A percentile compares a stretch with the other conserved stretches of the same genome.
Evolutionary conservation across 2,113 vertebrate species (phyloP).

Genomic region (Electrona antarctica): DNA sequence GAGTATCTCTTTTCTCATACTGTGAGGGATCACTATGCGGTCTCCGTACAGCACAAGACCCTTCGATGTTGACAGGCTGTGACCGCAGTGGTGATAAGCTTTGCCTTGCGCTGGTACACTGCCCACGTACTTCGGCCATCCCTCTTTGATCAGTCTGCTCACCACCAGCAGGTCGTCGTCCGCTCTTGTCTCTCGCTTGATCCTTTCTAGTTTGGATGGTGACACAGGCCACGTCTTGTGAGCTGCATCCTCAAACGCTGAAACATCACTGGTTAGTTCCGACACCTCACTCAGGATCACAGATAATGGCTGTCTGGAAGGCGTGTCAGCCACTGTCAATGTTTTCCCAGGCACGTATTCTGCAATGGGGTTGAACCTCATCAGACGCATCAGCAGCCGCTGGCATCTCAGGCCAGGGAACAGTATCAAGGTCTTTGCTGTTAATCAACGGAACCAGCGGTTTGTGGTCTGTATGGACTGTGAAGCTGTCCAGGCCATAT

Average conservation of each 20-base stretch:
- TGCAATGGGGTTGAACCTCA: conserved; percentile 17
- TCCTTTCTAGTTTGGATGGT: conserved; percentile 7
- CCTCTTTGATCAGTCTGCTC: not conserved
- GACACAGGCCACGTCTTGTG: not conserved
- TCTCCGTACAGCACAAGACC: not conserved
- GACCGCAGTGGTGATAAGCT: not conserved
- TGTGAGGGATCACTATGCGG: not conserved
- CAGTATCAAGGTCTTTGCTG: conserved; percentile 10
- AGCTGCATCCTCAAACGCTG: not conserved
- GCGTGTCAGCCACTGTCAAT: conserved; percentile 1
- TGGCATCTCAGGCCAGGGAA: conserved; percentile 32
- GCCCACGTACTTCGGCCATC: not conserved
- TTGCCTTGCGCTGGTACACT: not conserved
- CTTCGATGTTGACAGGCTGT: not conserved
- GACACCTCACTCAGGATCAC: not conserved
- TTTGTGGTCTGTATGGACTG: conserved; percentile 27
- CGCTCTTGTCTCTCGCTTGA: not conserved
- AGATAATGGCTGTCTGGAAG: conserved; percentile 4
- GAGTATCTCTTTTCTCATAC: not conserved
- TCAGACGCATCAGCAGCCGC: conserved; percentile 18
- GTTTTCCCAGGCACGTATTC: conserved; percentile 11
- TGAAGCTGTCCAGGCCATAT: conserved; percentile 12
- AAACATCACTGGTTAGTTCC: conserved; percentile 5
- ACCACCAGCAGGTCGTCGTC: not conserved
- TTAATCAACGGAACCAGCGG: conserved; percentile 24